Base-by-base conservation (phyloP, 2,888 invertebrate genomes). In the Cinara cedri region DNA sequence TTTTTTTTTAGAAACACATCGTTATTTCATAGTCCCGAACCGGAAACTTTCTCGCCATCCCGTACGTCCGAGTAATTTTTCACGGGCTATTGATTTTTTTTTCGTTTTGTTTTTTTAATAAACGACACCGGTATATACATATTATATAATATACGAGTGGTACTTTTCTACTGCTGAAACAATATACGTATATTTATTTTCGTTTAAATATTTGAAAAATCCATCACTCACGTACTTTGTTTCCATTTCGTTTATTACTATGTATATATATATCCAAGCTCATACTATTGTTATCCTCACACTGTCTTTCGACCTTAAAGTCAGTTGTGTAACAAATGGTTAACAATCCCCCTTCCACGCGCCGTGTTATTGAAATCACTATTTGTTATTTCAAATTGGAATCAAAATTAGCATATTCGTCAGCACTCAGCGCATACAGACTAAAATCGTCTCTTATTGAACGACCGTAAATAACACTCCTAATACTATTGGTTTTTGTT, bases 81-180 rank as follows among this genome's bases (percentile, higher is more conserved):
- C 26, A 51, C n/a, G 26, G 26, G 3, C 49, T 34, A 34, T 26
- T 26, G 51, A 26, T 11, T 68, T 68, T 51, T 11, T 68, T 68
- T 51, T 42, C 13, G 11, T 71, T 44, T 16, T 11, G 21, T 42
- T 44, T 71, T n/a, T n/a, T 68, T 68, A 51, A 68, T 51, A 68
- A 68, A 68, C 34, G n/a, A 68, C 13, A 51, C 19, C 19, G 9
- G 16, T 51, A 10, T 10, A 16, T 46, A 24, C 24, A 8, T 1
- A 2, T 55, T 19, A 10, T 55, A 11, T 21, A 11, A 11, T 21
- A 13, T 24, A 21, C 11, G 3, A n/a, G 1, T 54, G 21, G 55
- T 21, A 55, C 13, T n/a, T 3, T n/a, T 9, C n/a, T 62, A 62
- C n/a, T 54, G n/a, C 62, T n/a, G 10, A 42, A n/a, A 34, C 34